A percentile compares a stretch with the other conserved stretches of the same genome.
These are phyloP conservation scores for Tachycineta bicolor DNA, from an alignment of 2,113 vertebrate species.

Conservation along the genomic window DNA sequence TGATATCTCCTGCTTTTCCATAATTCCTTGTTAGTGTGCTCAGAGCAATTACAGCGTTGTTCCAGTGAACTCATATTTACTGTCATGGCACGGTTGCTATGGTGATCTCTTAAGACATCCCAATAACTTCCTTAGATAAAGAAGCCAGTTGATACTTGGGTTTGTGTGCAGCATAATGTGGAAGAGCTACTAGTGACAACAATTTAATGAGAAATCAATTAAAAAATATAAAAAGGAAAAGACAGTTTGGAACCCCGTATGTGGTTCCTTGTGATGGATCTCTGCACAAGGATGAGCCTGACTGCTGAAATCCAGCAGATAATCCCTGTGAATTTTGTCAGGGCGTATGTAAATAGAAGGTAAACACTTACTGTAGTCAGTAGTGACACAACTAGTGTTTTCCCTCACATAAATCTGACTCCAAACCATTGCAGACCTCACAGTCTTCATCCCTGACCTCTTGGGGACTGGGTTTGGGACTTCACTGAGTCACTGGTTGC, in stretches of 20 bases:
- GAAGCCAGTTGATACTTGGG: constrained; percentile 8
- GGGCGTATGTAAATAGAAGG: not conserved
- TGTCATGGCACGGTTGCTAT: constrained; percentile 65
- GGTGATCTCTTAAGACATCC: constrained; percentile 63
- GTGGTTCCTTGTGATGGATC: not conserved
- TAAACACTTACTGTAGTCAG: not conserved
- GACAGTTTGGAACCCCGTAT: rapidly evolving
- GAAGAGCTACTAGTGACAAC: not conserved
- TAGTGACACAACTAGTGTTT: not conserved
- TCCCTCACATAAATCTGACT: not conserved
- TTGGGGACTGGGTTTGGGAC: not conserved
- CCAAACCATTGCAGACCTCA: not conserved
- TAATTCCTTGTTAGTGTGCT: not conserved
- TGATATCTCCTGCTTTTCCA: not conserved
- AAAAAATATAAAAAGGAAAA: not conserved
- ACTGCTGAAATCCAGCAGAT: not conserved
- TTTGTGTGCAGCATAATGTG: not conserved
- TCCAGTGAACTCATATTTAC: constrained; percentile 55
- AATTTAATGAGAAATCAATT: not conserved
- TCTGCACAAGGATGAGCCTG: not conserved
- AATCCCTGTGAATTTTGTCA: not conserved
- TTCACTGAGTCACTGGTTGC: rapidly evolving
- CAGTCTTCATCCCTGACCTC: not conserved
- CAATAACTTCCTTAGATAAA: constrained; percentile 57
- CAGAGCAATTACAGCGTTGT: constrained; percentile 28